phyloP scores from a whole-genome alignment of 2,888 invertebrate species.

The Bugula neritina region DNA sequence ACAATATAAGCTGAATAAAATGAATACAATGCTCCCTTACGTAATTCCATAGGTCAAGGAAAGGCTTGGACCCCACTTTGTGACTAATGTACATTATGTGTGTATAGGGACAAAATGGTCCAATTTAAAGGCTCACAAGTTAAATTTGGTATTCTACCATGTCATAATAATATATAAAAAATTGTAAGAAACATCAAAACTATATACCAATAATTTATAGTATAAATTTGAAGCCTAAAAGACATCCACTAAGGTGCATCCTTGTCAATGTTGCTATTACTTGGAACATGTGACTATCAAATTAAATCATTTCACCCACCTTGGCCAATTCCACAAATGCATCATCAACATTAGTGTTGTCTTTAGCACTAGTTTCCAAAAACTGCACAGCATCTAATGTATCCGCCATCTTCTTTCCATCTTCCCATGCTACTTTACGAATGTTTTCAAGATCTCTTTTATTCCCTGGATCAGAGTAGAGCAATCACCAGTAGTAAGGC shows the following conservation, averaged over 20 bases:
- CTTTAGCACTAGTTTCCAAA: conserved; percentile 47
- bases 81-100: too few relatives aligned
- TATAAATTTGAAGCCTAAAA: too few relatives aligned
- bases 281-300: not conserved
- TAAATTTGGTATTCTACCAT: too few relatives aligned
- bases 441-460: conserved; percentile 44
- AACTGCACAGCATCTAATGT: conserved; percentile 42
- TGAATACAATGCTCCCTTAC: not conserved
- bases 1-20: not conserved
- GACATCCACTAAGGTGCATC: too few relatives aligned
- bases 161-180: too few relatives aligned
- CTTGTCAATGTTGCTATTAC: not conserved
- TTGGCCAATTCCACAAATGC: conserved; percentile 45
- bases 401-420: conserved; percentile 66
- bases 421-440: conserved; percentile 41
- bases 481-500: not conserved
- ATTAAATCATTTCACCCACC: conserved; percentile 34
- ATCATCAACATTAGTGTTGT: conserved; percentile 48
- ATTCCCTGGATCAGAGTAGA: conserved; percentile 50
- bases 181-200: too few relatives aligned
- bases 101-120: too few relatives aligned
- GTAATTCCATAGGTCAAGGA: not conserved
- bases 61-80: too few relatives aligned
- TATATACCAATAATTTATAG: too few relatives aligned
- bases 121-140: too few relatives aligned